A percentile compares a stretch with the other conserved stretches of the same genome.
Conservation (phyloP, 2,113 vertebrate species). For the Brienomyrus brachyistius region DNA sequence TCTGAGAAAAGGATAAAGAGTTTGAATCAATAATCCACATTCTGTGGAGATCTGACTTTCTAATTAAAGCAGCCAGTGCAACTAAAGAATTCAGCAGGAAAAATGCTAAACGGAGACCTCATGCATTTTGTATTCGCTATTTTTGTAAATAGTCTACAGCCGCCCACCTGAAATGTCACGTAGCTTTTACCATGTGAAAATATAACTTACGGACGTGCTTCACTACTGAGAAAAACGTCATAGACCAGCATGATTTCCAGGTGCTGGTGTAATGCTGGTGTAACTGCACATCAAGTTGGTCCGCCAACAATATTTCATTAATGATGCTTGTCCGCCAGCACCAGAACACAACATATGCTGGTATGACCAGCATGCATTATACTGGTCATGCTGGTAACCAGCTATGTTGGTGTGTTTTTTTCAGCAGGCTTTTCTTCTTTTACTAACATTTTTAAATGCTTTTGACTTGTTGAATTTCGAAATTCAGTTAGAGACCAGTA, state of each 20-base stretch:
- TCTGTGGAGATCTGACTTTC: not conserved
- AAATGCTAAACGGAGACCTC: not conserved
- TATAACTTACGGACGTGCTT: not conserved
- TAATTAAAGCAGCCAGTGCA: not conserved
- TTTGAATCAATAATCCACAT: not conserved
- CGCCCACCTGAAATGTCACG: not conserved
- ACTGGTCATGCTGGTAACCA: too few relatives aligned
- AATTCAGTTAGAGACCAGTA: not conserved
- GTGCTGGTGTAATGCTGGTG: not conserved
- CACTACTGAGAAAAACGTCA: not conserved
- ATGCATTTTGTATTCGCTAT: not conserved
- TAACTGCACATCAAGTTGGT: not conserved
- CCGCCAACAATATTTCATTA: not conserved
- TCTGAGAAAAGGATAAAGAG: not conserved
- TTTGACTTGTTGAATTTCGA: not conserved
- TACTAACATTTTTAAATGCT: not conserved
- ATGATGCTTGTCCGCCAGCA: not conserved
- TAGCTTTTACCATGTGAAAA: not conserved
- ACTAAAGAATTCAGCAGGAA: not conserved
- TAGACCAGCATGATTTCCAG: not conserved
- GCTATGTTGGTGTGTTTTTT: not conserved
- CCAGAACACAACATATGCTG: not conserved
- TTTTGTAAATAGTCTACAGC: not conserved
- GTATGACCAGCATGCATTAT: not conserved
- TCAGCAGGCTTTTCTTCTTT: not conserved